Evolutionary conservation across 2,113 vertebrate genomes (phyloP).

Genomic region (Pica pica): DNA sequence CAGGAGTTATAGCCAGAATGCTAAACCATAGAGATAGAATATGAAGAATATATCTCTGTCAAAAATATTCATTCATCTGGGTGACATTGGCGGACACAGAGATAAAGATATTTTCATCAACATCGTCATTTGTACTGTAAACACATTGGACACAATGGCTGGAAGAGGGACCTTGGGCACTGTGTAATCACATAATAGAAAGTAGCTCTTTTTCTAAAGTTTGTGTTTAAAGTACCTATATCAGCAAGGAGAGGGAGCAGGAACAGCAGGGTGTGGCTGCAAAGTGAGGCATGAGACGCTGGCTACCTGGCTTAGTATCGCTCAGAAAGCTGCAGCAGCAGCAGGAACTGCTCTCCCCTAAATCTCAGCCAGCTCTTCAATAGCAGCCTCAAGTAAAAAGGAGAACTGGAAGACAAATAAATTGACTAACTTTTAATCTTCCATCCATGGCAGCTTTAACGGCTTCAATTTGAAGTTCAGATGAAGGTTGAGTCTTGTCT

Average conservation of each 20-base stretch:
- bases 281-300: neutral
- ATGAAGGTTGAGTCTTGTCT: neutral
- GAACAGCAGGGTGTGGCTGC: neutral
- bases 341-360: neutral
- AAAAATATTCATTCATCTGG: neutral
- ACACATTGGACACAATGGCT: neutral
- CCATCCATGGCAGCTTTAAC: neutral
- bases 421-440: neutral
- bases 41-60: neutral
- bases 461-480: constrained; percentile 19
- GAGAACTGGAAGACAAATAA: neutral
- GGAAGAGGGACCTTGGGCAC: neutral
- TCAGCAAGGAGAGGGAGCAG: neutral
- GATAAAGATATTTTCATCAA: neutral
- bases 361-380: neutral
- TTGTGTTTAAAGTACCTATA: neutral
- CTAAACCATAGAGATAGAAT: neutral
- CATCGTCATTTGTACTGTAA: neutral
- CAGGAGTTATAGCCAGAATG: neutral
- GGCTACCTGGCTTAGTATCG: neutral
- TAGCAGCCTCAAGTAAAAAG: neutral
- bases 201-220: neutral
- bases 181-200: neutral
- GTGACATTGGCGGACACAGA: neutral
- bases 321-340: neutral